Base-by-base conservation (phyloP, 2,888 invertebrate genomes). In the Nemoura dubitans region DNA sequence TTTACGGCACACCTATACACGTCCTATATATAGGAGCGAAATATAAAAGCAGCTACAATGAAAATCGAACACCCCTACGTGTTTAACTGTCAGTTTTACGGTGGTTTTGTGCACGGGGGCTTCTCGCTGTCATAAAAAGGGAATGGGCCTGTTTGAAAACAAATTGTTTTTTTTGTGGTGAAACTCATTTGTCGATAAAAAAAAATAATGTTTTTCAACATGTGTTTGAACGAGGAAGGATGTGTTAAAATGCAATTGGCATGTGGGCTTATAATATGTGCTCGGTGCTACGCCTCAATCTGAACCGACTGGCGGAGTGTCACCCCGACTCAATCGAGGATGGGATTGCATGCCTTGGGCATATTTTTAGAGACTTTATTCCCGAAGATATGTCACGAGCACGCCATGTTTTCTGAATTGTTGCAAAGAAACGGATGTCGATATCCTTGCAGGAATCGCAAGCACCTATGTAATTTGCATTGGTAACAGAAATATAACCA, bases 11-110 rank as follows among this genome's bases (percentile, higher is more conserved):
- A 59, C 59, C 59, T 59, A 59, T n/a, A n/a, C n/a, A n/a, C n/a
- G n/a, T n/a, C n/a, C n/a, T n/a, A n/a, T n/a, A n/a, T 59, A 59
- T 59, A 14, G 36, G 36, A 36, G 36, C 21, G 59, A 59, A 59
- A 59, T 59, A 59, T 59, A 59, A 81, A 81, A 81, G 27, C 81
- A 81, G 81, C 81, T 30, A 81, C 81, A 81, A 81, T 81, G 81
- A 81, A 81, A 81, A 81, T 81, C 81, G 30, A 81, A 28, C 29
- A 30, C 30, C 81, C 28, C 30, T 21, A 29, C 29, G 81, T 81
- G 81, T 59, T 59, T 81, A 81, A 81, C 30, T 81, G 81, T 81
- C 81, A 81, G 29, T 81, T 81, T 81, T 81, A 81, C 81, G 28
- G 28, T 7, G 30, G 29, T 2, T 29, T 29, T 29, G 59, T 14